Percentiles rank a stretch among this genome's conserved stretches.
Evolutionary conservation across 2,888 invertebrate genomes (phyloP).

Genomic region (Penaeus monodon): DNA sequence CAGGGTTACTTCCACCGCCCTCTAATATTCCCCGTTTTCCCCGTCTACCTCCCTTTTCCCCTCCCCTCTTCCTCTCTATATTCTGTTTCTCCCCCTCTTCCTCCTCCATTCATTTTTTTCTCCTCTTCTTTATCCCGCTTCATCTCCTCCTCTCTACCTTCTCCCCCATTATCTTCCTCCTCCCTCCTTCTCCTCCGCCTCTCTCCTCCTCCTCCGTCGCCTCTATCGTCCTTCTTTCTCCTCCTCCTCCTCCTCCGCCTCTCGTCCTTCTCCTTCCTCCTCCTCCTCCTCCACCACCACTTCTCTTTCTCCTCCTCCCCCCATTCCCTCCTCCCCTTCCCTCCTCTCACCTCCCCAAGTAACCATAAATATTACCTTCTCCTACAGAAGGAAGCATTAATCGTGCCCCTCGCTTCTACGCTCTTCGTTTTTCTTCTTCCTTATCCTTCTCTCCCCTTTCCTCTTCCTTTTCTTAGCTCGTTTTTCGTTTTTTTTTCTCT

Average conservation of each 20-base stretch:
- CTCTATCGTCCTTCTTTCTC: not conserved
- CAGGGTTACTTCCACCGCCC: no score
- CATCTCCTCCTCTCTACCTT: not conserved
- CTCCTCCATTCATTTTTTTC: not conserved
- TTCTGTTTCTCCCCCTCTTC: not conserved
- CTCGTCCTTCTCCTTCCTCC: not conserved
- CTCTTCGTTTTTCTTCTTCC: no score
- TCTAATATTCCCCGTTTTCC: no score
- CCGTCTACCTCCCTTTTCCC: not conserved
- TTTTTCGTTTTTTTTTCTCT: no score
- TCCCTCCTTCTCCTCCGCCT: not conserved
- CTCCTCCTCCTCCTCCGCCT: not conserved
- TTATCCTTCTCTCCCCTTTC: not conserved
- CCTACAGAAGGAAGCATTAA: no score
- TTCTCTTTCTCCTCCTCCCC: not conserved
- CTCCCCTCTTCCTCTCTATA: not conserved
- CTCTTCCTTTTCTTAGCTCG: not conserved
- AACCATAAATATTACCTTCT: no score
- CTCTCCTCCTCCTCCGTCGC: not conserved
- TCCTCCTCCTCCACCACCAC: not conserved
- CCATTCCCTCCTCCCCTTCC: not conserved
- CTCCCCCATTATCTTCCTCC: not conserved
- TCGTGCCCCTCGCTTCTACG: no score
- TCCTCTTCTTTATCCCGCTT: not conserved
- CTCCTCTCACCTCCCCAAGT: not conserved